Evolutionary conservation across 2,113 vertebrate genomes (phyloP).

Genomic region (Oreochromis tanganicae): DNA sequence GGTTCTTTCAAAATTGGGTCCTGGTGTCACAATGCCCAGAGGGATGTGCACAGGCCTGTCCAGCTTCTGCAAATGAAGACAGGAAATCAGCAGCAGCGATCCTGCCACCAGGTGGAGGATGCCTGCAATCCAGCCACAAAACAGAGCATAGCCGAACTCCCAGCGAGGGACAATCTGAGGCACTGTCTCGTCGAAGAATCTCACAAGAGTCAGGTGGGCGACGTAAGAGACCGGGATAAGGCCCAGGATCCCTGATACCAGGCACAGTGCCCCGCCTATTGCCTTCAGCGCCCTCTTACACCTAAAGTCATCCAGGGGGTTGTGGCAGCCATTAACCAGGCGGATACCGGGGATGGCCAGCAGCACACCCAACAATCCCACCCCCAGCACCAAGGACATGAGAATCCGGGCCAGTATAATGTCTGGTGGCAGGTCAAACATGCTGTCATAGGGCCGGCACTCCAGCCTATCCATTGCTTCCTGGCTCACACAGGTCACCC

Average conservation of each 20-base stretch:
- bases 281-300: constrained; percentile 46
- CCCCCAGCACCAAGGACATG: constrained; percentile 30
- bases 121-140: constrained; percentile 67
- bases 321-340: constrained; percentile 48
- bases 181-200: constrained; percentile 51
- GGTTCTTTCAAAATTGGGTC: neutral
- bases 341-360: constrained; percentile 50
- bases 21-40: neutral
- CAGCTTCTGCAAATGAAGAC: constrained; percentile 14
- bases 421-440: constrained; percentile 46
- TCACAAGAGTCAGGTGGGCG: constrained; percentile 37
- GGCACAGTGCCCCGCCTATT: constrained; percentile 35
- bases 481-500: constrained; percentile 67
- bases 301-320: neutral
- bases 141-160: constrained; percentile 66
- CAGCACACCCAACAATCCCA: constrained; percentile 47
- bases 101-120: constrained; percentile 62
- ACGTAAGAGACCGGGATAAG: constrained; percentile 59
- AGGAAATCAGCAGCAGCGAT: constrained; percentile 56
- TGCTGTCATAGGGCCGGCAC: constrained; percentile 50
- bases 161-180: constrained; percentile 57
- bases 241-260: constrained; percentile 40
- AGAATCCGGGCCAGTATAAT: constrained; percentile 55
- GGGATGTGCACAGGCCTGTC: neutral
- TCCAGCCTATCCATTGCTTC: constrained; percentile 26